Conservation (phyloP, 2,888 invertebrate species). For the Oscheius myriophilus region DNA sequence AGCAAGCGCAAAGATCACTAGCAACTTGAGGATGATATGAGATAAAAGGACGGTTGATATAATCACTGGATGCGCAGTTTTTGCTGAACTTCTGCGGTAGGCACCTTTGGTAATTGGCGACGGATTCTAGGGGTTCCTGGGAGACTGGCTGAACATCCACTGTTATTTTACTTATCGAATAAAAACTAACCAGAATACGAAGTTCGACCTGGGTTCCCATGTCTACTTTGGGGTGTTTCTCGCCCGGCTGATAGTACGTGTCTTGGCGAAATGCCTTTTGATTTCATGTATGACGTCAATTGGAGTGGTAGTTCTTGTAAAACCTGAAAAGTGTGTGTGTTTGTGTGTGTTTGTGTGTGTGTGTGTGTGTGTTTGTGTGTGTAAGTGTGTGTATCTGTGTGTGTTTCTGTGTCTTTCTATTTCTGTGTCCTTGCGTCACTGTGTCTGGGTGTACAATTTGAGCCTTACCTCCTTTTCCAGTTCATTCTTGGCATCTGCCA, state of each 20-base stretch:
- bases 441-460: not conserved
- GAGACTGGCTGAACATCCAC: constrained; percentile 19
- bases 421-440: too few relatives aligned
- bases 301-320: constrained; percentile 63
- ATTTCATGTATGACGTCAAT: constrained; percentile 51
- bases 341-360: too few relatives aligned
- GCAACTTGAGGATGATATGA: constrained; percentile 20
- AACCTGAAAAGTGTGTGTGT: constrained; percentile 11
- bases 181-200: constrained; percentile 5
- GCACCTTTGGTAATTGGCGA: constrained; percentile 22
- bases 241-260: constrained; percentile 12
- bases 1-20: constrained; percentile 28
- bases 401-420: too few relatives aligned
- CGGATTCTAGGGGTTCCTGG: constrained; percentile 25
- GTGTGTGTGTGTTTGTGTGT: too few relatives aligned
- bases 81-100: constrained; percentile 15
- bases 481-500: constrained; percentile 53
- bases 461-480: constrained; percentile 75
- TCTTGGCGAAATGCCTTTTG: constrained; percentile 37
- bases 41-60: not conserved
- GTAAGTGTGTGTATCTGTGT: too few relatives aligned
- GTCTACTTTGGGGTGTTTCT: constrained; percentile 2
- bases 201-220: not conserved
- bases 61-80: constrained; percentile 18
- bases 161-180: not conserved